Percentiles rank a stretch among this genome's conserved stretches.
These are phyloP conservation scores for Laupala kohalensis DNA, from an alignment of 1,140 invertebrate species.

Conservation along the genomic window DNA sequence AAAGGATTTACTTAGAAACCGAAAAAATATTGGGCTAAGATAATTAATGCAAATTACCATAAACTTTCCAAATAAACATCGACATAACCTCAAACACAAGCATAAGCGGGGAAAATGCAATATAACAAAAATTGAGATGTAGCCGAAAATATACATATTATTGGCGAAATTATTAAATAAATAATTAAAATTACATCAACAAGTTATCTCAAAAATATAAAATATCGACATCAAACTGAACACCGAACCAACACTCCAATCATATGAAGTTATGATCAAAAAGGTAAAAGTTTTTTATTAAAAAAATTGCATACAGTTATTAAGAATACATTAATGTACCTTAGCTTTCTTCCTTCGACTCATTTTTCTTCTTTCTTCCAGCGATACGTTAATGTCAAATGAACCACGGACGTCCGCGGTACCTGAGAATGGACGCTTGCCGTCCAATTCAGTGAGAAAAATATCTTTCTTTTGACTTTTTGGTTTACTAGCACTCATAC, in stretches of 20 bases:
- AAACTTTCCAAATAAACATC: background rate
- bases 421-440: constrained; percentile 3
- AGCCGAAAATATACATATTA: background rate
- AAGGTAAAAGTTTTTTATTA: background rate
- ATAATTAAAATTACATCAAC: background rate
- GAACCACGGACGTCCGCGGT: background rate
- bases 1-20: background rate
- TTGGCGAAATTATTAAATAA: background rate
- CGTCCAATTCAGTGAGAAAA: background rate
- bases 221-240: background rate
- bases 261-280: background rate
- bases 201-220: background rate
- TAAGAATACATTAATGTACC: constrained; percentile 30
- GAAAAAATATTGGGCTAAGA: background rate
- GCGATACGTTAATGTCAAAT: background rate
- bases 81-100: background rate
- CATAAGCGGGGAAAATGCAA: background rate
- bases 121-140: background rate
- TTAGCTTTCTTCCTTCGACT: constrained; percentile 50
- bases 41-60: background rate
- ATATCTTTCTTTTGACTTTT: constrained; percentile 1
- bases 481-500: background rate
- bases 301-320: background rate
- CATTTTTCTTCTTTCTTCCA: constrained; percentile 31
- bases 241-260: background rate